A percentile compares a stretch with the other conserved stretches of the same genome.
These are phyloP conservation scores for Marcusenius ussheri DNA, from an alignment of 2,113 vertebrate genomes.

Conservation along the genomic window DNA sequence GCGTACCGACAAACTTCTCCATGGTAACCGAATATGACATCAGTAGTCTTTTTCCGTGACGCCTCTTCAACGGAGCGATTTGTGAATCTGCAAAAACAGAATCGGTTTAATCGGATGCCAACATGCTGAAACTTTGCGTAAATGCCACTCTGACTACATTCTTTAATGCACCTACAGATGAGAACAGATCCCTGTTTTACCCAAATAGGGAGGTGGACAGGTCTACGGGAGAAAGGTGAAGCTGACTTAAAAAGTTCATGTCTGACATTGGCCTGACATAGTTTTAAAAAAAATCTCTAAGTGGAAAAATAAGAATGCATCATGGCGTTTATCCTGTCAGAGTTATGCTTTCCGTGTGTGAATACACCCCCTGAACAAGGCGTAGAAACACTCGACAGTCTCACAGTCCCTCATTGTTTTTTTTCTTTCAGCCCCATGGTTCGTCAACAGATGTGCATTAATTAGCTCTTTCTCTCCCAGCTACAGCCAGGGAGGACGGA, in stretches of 20 bases:
- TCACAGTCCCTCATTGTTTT: background rate
- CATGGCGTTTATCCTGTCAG: background rate
- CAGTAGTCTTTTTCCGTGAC: background rate
- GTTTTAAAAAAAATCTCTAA: background rate
- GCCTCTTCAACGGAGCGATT: background rate
- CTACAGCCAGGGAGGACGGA: background rate
- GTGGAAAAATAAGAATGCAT: background rate
- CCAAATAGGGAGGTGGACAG: background rate
- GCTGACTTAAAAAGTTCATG: background rate
- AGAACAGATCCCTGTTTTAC: background rate
- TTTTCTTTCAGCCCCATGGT: background rate
- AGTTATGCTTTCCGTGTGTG: background rate
- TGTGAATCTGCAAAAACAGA: background rate
- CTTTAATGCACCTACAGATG: background rate
- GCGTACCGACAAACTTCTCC: background rate
- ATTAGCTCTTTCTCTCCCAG: background rate
- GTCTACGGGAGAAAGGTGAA: background rate
- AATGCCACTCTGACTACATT: background rate
- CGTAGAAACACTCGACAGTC: too few relatives aligned
- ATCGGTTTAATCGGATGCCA: background rate
- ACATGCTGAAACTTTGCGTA: background rate
- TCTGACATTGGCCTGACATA: background rate
- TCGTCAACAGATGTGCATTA: constrained; percentile 11
- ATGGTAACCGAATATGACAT: background rate
- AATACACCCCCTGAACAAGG: background rate